Evolutionary conservation across 1,140 invertebrate genomes (phyloP).

Genomic region (Euborellia annulipes): DNA sequence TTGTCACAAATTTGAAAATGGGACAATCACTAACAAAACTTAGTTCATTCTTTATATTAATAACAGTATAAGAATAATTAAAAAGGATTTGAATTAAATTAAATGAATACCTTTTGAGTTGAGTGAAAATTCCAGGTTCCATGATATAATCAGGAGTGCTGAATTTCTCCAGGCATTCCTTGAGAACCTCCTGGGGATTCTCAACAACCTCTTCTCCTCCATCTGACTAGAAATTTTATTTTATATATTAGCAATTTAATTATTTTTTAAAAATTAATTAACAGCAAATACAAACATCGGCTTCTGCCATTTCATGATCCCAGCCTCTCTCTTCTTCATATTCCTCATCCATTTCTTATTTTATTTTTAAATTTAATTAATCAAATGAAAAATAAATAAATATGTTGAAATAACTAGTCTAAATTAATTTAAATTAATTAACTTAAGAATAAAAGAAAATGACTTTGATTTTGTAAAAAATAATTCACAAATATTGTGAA

Average conservation of each 20-base stretch:
- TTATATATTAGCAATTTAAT: background rate
- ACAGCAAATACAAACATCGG: slow-evolving; percentile 15
- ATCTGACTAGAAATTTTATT: slow-evolving; percentile 26
- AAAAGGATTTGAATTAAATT: background rate
- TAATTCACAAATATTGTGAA: too few species aligned
- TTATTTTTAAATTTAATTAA: too few species aligned
- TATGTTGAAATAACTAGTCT: too few species aligned
- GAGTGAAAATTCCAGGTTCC: slow-evolving; percentile 91
- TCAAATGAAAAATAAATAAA: too few species aligned
- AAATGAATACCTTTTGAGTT: slow-evolving; percentile 77
- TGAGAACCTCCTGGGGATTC: slow-evolving; percentile 68
- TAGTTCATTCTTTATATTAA: background rate
- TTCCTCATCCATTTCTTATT: slow-evolving; percentile 21
- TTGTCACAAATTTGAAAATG: background rate
- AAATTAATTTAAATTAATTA: too few species aligned
- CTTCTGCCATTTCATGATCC: slow-evolving; percentile 19
- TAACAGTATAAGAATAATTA: background rate
- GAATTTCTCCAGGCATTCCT: slow-evolving; percentile 81
- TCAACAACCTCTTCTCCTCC: slow-evolving; percentile 55
- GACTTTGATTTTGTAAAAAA: too few species aligned
- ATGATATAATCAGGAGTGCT: slow-evolving; percentile 91
- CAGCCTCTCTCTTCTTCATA: slow-evolving; percentile 21
- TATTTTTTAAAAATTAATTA: background rate
- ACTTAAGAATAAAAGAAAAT: too few species aligned
- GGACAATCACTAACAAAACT: background rate